phyloP scores from a whole-genome alignment of 2,797 vertebrate species.

The Cuculus canorus region DNA sequence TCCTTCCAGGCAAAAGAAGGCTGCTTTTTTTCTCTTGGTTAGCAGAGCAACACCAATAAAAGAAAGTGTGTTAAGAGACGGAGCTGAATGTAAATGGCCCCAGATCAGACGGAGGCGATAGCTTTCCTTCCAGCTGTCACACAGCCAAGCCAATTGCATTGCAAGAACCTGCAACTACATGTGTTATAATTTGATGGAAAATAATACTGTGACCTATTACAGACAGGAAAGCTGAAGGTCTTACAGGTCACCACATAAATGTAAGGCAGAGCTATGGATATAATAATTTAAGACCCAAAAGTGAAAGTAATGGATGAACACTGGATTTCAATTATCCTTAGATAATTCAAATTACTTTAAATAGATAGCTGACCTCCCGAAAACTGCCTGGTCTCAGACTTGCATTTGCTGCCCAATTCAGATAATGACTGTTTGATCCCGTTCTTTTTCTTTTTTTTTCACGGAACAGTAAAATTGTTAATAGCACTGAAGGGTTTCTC shows the following conservation, averaged over 20 bases:
- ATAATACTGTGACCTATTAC: not conserved
- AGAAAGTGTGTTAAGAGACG: not conserved
- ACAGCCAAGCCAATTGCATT: conserved; percentile 20
- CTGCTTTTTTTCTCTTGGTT: not conserved
- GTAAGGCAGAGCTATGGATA: not conserved
- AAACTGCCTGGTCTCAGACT: not conserved
- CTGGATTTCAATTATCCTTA: conserved; percentile 47
- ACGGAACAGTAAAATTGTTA: not conserved
- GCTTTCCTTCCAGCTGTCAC: conserved; percentile 27
- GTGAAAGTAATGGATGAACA: conserved; percentile 16
- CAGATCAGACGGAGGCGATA: not conserved
- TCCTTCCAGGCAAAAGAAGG: not conserved
- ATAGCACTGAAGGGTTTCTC: not conserved
- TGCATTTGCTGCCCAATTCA: not conserved
- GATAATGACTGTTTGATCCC: not conserved
- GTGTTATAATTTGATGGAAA: conserved; percentile 38
- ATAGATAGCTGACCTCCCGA: conserved; percentile 23
- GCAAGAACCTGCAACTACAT: not conserved
- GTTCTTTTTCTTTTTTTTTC: not conserved
- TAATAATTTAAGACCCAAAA: not conserved
- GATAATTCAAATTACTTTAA: conserved; percentile 45
- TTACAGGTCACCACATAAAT: not conserved
- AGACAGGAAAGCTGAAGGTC: conserved; percentile 24
- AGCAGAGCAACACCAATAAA: not conserved
- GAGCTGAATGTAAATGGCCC: not conserved